A percentile compares a stretch with the other conserved stretches of the same genome.
Evolutionary conservation across 2,113 vertebrate species (phyloP).

Genomic region (Xiphorhynchus elegans): DNA sequence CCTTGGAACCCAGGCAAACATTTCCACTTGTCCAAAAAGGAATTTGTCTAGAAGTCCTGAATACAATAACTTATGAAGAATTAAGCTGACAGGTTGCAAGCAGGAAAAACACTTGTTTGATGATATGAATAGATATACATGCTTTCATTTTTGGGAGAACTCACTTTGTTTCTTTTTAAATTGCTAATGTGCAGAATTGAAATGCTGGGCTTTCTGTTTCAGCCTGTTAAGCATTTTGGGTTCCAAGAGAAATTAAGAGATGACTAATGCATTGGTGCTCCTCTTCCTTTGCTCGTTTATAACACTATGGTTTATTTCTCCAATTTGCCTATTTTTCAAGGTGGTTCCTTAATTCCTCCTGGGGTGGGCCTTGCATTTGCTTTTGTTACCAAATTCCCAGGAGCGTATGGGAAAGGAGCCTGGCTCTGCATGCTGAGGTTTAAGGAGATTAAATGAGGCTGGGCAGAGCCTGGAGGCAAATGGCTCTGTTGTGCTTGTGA

Average conservation of each 20-base stretch:
- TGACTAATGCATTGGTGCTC: not conserved
- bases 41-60: not conserved
- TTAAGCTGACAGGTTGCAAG: not conserved
- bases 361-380: not conserved
- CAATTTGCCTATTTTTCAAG: not conserved
- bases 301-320: not conserved
- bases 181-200: not conserved
- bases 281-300: not conserved
- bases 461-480: not conserved
- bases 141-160: not conserved
- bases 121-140: not conserved
- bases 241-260: not conserved
- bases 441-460: not conserved
- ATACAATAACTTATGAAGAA: not conserved
- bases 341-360: not conserved
- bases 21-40: not conserved
- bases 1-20: not conserved
- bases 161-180: not conserved
- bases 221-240: not conserved
- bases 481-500: not conserved
- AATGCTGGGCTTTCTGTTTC: not conserved
- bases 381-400: not conserved
- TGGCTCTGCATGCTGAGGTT: not conserved
- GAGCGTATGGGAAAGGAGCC: not conserved
- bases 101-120: not conserved